Evolutionary conservation across 1,140 invertebrate genomes (phyloP), one percentile per base, ranked within the genome.

Genomic region (Ditylenchus dipsaci): DNA sequence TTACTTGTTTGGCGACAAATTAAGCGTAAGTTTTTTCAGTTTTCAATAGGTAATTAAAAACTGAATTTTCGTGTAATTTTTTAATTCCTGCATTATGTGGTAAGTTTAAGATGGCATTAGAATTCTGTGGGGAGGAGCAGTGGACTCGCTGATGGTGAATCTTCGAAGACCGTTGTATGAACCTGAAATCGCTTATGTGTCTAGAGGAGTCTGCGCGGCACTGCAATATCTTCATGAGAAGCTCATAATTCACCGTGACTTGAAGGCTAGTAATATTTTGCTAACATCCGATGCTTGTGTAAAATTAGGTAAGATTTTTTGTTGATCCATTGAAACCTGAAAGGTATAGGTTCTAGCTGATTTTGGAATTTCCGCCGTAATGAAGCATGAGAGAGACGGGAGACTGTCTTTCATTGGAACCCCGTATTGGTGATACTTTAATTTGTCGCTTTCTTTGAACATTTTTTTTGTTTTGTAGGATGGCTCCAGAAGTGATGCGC

Each of bases 321-420:
- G 15, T 53, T 7, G 8, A 19, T 53, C 49, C 3, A 19, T 8
- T 3, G 15, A 26, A 21, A 19, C 3, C 23, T 26, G 3, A 17
- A 53, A 53, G 15, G 8, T 15, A 53, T 7, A 7, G 3, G 23
- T 53, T 53, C 15, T 79, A 96, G 95, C 95, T 84, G 95, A 99
- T 86, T 99, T 99, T 88, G 95, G 95, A 74, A 95, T 98, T 17
- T 97, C 95, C 59, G 95, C 95, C 17, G 95, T 95, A 86, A 96
- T 97, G 84, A 95, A 95, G 83, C 90, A 90, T 76, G 85, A 93
- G 5, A 84, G 92, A 53, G 93, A 96, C 83, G 95, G 93, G 84
- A 90, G 96, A 79, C 92, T 97, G 84, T 96, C 95, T 0, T 98
- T 98, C 83, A 98, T 98, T 83, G 91, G 91, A 42, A 97, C 95